Evolutionary conservation across 2,888 invertebrate genomes (phyloP).

Genomic region (Pheosia gnoma): DNA sequence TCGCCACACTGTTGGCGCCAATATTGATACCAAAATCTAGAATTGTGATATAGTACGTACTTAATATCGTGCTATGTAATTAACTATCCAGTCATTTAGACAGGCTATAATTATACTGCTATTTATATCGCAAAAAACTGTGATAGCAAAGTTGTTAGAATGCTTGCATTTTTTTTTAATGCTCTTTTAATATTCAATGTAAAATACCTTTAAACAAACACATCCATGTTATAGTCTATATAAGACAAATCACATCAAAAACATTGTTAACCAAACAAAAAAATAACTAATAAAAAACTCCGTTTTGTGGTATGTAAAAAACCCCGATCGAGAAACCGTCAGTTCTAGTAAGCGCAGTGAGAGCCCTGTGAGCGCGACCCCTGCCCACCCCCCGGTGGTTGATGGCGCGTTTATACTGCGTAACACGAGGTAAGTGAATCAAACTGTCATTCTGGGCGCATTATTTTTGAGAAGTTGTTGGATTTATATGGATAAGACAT

Average conservation of each 20-base stretch:
- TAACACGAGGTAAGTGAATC: conserved; percentile 82
- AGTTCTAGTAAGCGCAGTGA: conserved; percentile 2
- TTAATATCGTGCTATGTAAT: background rate
- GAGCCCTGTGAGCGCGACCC: conserved; percentile 28
- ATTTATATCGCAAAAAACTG: no score
- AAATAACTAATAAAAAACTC: background rate
- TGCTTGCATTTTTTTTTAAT: no score
- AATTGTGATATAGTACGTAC: background rate
- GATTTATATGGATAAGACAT: conserved; percentile 47
- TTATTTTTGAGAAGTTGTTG: conserved; percentile 52
- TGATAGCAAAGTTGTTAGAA: no score
- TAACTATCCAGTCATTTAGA: no score
- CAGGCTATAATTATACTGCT: no score
- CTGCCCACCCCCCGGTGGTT: conserved; percentile 46
- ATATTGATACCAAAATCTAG: conserved; percentile 52
- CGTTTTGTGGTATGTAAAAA: background rate
- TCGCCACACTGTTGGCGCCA: conserved; percentile 57
- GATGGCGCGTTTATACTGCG: conserved; percentile 76
- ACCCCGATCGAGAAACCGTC: conserved; percentile 11
- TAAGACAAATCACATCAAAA: no score
- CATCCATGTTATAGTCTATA: no score
- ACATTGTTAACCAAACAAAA: no score
- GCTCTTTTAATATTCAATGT: no score
- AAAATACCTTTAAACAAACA: no score
- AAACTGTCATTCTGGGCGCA: conserved; percentile 82